Evolutionary conservation across 2,113 vertebrate genomes (phyloP).

Genomic region (Engraulis encrasicolus): DNA sequence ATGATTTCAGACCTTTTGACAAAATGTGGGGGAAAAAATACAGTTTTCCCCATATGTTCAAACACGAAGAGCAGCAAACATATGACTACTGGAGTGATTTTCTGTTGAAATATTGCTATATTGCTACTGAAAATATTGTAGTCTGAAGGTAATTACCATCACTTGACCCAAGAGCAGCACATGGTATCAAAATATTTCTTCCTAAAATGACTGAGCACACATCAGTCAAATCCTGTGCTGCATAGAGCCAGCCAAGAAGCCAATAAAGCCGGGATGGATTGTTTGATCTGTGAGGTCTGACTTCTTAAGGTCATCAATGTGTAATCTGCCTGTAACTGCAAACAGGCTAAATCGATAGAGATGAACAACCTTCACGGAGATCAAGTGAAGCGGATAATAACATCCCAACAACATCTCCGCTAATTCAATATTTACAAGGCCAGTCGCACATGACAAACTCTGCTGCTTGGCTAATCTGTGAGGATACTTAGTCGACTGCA

Average conservation of each 20-base stretch:
- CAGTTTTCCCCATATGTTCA: too few species aligned
- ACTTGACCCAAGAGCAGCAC: not conserved
- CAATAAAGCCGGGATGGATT: conserved; percentile 27
- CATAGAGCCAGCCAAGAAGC: not conserved
- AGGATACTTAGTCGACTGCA: conserved; percentile 31
- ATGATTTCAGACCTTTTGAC: too few species aligned
- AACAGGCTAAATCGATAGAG: conserved; percentile 55
- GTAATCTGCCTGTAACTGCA: conserved; percentile 34
- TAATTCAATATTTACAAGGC: conserved; percentile 56
- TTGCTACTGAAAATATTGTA: too few species aligned
- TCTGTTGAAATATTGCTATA: too few species aligned
- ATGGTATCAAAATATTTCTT: not conserved
- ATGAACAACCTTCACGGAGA: conserved; percentile 42
- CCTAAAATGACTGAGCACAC: not conserved
- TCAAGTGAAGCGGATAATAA: conserved; percentile 52
- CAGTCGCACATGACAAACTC: conserved; percentile 40
- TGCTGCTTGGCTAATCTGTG: conserved; percentile 46
- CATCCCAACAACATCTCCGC: conserved; percentile 48
- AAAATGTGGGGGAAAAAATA: too few species aligned
- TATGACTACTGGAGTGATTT: too few species aligned
- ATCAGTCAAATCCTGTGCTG: too few species aligned
- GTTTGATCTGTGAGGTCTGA: conserved; percentile 34
- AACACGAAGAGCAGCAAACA: too few species aligned
- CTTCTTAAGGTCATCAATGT: conserved; percentile 49
- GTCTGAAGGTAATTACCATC: not conserved